Conservation (phyloP, 1,140 invertebrate species). For the Epicauta chinensis region DNA sequence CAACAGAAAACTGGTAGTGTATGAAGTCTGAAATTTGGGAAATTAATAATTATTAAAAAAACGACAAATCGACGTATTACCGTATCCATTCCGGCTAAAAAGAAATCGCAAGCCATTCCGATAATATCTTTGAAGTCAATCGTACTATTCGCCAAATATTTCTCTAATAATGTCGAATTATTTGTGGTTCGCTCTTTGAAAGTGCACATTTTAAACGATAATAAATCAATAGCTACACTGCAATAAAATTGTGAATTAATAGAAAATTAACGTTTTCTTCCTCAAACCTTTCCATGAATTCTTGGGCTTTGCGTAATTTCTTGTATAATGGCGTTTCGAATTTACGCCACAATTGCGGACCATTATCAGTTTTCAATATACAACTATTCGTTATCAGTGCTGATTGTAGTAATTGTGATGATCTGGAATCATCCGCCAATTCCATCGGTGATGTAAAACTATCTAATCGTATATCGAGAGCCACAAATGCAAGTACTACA, state of each 20-base stretch:
- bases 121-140: conserved; percentile 72
- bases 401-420: conserved; percentile 62
- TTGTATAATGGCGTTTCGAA: conserved; percentile 68
- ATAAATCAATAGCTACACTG: conserved; percentile 62
- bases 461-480: conserved; percentile 59
- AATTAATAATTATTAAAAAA: background rate
- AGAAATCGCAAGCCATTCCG: conserved; percentile 74
- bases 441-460: conserved; percentile 55
- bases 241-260: conserved; percentile 19
- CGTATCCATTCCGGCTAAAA: conserved; percentile 83
- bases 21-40: conserved; percentile 80
- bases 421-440: conserved; percentile 51
- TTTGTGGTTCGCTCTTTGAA: conserved; percentile 40
- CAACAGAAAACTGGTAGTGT: conserved; percentile 68
- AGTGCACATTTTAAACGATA: conserved; percentile 52
- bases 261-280: background rate
- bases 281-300: conserved; percentile 68
- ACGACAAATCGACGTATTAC: no score
- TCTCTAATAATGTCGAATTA: conserved; percentile 50
- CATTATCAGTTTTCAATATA: conserved; percentile 71
- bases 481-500: conserved; percentile 39
- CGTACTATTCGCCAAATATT: conserved; percentile 59
- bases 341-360: conserved; percentile 62
- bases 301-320: conserved; percentile 60
- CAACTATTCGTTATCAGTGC: conserved; percentile 64